These are phyloP conservation scores for Bibio marci DNA, from an alignment of 2,888 invertebrate genomes.

Conservation along the genomic window DNA sequence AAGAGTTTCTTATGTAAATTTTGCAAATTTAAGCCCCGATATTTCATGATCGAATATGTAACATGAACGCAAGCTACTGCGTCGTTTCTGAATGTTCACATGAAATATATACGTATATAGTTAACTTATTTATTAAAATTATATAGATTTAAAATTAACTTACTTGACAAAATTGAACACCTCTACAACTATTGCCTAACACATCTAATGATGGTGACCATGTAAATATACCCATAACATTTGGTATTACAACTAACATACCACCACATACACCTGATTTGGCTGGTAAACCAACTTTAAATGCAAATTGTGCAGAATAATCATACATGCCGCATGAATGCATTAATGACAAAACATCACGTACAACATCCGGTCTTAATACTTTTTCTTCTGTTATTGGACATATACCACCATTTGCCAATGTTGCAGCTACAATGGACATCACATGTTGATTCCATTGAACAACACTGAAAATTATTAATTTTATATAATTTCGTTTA, in stretches of 20 bases:
- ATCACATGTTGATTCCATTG: slow-evolving; percentile 90
- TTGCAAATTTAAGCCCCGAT: too few species aligned
- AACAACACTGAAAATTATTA: slow-evolving; percentile 57
- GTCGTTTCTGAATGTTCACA: too few species aligned
- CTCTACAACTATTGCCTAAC: slow-evolving; percentile 79
- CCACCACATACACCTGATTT: slow-evolving; percentile 89
- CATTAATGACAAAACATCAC: slow-evolving; percentile 93
- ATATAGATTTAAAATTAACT: too few species aligned
- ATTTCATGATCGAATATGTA: too few species aligned
- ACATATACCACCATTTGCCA: slow-evolving; percentile 97
- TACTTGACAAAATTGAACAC: slow-evolving; percentile 74
- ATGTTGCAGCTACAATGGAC: slow-evolving; percentile 85
- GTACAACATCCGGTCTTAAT: slow-evolving; percentile 73
- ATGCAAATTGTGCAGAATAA: slow-evolving; percentile 90
- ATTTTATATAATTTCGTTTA: not conserved
- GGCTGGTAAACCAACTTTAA: slow-evolving; percentile 66
- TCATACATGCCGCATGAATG: slow-evolving; percentile 97
- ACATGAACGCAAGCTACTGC: too few species aligned
- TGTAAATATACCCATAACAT: slow-evolving; percentile 88
- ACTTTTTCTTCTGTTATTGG: slow-evolving; percentile 92
- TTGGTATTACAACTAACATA: slow-evolving; percentile 85
- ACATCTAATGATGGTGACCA: slow-evolving; percentile 91
- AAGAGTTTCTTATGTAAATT: too few species aligned
- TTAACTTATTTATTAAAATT: too few species aligned
- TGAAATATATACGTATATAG: too few species aligned